Evolutionary conservation across 2,888 invertebrate species (phyloP).

Genomic region (Acleris holmiana): DNA sequence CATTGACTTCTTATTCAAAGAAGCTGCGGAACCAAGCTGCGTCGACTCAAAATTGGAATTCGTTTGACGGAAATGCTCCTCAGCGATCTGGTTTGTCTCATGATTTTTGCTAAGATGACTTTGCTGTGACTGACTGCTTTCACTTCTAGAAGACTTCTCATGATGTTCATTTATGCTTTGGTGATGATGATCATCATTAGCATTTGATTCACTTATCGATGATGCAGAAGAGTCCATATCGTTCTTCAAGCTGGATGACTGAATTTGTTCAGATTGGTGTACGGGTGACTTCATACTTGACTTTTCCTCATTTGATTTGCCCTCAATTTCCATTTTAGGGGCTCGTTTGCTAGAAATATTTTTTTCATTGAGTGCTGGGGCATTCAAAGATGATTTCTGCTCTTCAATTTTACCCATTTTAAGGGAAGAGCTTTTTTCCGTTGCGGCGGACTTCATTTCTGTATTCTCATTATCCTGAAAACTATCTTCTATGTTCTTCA

Average conservation of each 20-base stretch:
- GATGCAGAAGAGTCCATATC: constrained; percentile 33
- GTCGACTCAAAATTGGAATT: neutral
- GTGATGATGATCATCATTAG: constrained; percentile 3
- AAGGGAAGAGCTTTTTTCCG: constrained; percentile 20
- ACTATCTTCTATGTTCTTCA: constrained; percentile 68
- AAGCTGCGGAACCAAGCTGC: neutral
- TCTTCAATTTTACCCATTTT: constrained; percentile 7
- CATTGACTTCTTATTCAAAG: neutral
- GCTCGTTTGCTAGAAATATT: neutral
- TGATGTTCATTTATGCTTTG: constrained; percentile 3
- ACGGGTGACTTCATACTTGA: constrained; percentile 19
- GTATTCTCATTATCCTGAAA: constrained; percentile 50
- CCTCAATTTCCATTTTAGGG: constrained; percentile 3
- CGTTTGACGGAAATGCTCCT: neutral
- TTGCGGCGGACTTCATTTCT: constrained; percentile 26
- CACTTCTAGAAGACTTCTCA: constrained; percentile 17
- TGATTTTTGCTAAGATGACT: neutral
- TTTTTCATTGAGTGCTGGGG: neutral
- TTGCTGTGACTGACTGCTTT: neutral
- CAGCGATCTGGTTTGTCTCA: neutral
- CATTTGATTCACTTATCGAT: constrained; percentile 19
- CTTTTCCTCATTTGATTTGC: constrained; percentile 5
- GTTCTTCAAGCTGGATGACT: constrained; percentile 10
- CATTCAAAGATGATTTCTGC: constrained; percentile 1
- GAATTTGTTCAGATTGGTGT: constrained; percentile 4